Evolutionary conservation across 2,888 invertebrate genomes (phyloP).

Genomic region (Cryptocephalus moraei): DNA sequence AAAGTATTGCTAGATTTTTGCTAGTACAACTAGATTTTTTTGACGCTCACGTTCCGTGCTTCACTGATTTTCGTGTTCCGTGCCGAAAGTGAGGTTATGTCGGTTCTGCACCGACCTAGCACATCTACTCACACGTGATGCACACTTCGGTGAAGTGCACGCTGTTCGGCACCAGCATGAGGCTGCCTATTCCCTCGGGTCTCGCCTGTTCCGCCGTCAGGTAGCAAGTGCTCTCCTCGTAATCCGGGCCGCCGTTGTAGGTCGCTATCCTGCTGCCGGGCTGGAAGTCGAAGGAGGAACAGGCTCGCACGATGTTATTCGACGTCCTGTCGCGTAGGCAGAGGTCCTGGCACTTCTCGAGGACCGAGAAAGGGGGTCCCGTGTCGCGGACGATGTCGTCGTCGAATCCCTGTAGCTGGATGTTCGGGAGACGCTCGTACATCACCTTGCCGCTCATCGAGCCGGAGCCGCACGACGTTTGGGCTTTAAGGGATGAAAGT

Average conservation of each 20-base stretch:
- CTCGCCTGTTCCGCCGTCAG: slow-evolving; percentile 75
- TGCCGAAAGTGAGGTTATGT: too few relatives aligned
- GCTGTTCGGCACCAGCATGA: slow-evolving; percentile 82
- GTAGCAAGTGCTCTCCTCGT: slow-evolving; percentile 82
- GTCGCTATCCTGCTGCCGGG: slow-evolving; percentile 78
- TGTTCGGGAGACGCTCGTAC: slow-evolving; percentile 81
- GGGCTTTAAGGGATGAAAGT: slow-evolving; percentile 50
- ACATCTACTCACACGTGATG: slow-evolving; percentile 64
- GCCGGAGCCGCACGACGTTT: slow-evolving; percentile 86
- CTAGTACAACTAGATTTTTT: too few relatives aligned
- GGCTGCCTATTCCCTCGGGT: slow-evolving; percentile 79
- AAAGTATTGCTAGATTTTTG: too few relatives aligned
- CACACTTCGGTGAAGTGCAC: slow-evolving; percentile 87
- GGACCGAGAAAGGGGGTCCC: slow-evolving; percentile 74
- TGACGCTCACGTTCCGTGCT: too few relatives aligned
- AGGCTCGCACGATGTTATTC: slow-evolving; percentile 74
- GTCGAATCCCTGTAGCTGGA: slow-evolving; percentile 80
- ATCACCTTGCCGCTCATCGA: slow-evolving; percentile 66
- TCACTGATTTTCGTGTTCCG: too few relatives aligned
- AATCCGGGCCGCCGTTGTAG: slow-evolving; percentile 69
- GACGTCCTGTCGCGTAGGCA: slow-evolving; percentile 71
- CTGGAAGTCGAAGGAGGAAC: slow-evolving; percentile 84
- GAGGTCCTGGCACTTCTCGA: slow-evolving; percentile 75
- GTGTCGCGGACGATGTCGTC: slow-evolving; percentile 81
- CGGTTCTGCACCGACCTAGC: too few relatives aligned